phyloP scores from a whole-genome alignment of 2,888 invertebrate species.

The Xanthia icteritia region DNA sequence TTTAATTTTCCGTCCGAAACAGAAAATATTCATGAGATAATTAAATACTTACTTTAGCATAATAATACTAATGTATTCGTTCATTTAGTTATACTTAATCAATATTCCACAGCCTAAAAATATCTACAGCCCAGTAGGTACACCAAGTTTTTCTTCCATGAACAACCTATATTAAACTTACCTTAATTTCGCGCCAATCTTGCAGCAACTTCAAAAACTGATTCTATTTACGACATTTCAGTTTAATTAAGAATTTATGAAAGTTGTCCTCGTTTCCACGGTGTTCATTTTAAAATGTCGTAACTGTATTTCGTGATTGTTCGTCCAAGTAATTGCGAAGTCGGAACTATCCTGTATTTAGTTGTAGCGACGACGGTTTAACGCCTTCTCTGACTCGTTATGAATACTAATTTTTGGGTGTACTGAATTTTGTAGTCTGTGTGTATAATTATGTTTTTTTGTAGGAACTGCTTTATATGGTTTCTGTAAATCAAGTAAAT shows the following conservation, averaged over 20 bases:
- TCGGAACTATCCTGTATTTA: constrained; percentile 63
- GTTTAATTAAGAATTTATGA: constrained; percentile 67
- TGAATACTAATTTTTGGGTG: constrained; percentile 56
- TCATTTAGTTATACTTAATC: not conserved
- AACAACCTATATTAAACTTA: constrained; percentile 12
- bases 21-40: too few relatives aligned
- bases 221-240: constrained; percentile 60
- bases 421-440: constrained; percentile 33
- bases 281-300: constrained; percentile 63
- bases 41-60: not conserved
- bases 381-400: constrained; percentile 53
- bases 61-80: not conserved
- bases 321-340: constrained; percentile 64
- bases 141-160: not conserved
- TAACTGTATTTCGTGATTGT: constrained; percentile 63
- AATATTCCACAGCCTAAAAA: constrained; percentile 10
- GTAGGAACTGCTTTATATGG: not conserved
- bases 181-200: constrained; percentile 38
- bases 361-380: constrained; percentile 54
- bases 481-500: not conserved
- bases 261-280: constrained; percentile 57
- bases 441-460: constrained; percentile 25
- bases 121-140: not conserved
- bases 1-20: too few relatives aligned
- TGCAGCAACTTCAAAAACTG: constrained; percentile 49